Percentiles rank a stretch among this genome's conserved stretches.
Conservation (phyloP, 2,888 invertebrate genomes). For the Dendrolimus houi region DNA sequence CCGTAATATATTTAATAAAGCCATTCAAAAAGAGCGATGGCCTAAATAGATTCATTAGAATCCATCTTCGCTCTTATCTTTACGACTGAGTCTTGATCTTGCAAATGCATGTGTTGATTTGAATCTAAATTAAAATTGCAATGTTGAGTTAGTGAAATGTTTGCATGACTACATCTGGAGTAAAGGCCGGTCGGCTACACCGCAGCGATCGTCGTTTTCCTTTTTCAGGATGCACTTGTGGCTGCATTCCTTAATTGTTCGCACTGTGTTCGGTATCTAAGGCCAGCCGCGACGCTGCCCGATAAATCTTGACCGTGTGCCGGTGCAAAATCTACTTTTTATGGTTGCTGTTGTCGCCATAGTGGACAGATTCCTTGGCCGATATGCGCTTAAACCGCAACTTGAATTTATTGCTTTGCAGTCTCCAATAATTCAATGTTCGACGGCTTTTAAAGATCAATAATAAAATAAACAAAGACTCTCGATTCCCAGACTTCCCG, state of each 20-base stretch:
- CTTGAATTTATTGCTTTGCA: slow-evolving; percentile 43
- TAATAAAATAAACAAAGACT: slow-evolving; percentile 2
- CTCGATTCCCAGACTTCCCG: not conserved
- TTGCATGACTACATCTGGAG: not conserved
- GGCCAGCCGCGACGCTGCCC: slow-evolving; percentile 34
- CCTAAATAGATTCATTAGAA: slow-evolving; percentile 3
- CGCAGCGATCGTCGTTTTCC: not conserved
- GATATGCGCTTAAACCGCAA: slow-evolving; percentile 46
- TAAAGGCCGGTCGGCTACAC: not conserved
- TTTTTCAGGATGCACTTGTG: not conserved
- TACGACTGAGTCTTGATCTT: not conserved
- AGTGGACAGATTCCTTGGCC: slow-evolving; percentile 55
- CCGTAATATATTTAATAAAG: not conserved
- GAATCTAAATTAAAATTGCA: not conserved
- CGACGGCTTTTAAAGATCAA: slow-evolving; percentile 24
- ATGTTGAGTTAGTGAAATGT: not conserved
- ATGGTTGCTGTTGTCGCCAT: slow-evolving; percentile 36
- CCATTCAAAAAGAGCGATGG: slow-evolving; percentile 2
- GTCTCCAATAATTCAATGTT: slow-evolving; percentile 38
- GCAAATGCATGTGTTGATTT: not conserved
- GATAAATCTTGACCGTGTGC: slow-evolving; percentile 57
- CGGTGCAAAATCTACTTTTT: slow-evolving; percentile 58
- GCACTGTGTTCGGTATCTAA: slow-evolving; percentile 40
- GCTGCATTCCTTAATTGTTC: slow-evolving; percentile 22
- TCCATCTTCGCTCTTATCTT: not conserved